A percentile compares a stretch with the other conserved stretches of the same genome.
Conservation (phyloP, 2,113 vertebrate genomes). For the Cyprinodon tularosa region DNA sequence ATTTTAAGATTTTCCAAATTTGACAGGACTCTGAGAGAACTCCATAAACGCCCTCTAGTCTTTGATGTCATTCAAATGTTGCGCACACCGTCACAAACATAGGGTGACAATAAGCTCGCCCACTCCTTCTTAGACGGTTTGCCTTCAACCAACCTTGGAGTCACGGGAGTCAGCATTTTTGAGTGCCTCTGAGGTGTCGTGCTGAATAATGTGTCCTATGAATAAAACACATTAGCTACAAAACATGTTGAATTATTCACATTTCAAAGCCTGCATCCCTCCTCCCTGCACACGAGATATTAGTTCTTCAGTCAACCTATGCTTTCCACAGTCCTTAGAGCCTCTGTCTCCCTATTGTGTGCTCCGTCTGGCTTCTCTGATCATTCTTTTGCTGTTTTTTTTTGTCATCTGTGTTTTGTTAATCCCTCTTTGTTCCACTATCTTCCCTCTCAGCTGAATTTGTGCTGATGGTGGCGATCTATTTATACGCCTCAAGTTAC, state of each 20-base stretch:
- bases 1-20: neutral
- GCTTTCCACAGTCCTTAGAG: constrained; percentile 64
- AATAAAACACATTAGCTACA: constrained; percentile 85
- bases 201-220: constrained; percentile 81
- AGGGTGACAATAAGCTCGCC: neutral
- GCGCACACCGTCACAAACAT: constrained; percentile 31
- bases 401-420: constrained; percentile 68
- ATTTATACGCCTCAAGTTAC: constrained; percentile 75
- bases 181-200: constrained; percentile 69
- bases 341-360: constrained; percentile 43
- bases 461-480: constrained; percentile 64
- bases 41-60: constrained; percentile 16
- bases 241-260: constrained; percentile 85
- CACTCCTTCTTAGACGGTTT: constrained; percentile 8
- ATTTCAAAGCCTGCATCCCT: constrained; percentile 61
- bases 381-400: constrained; percentile 52
- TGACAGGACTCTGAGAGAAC: neutral
- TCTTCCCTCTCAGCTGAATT: constrained; percentile 66
- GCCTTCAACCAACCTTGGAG: constrained; percentile 59
- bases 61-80: constrained; percentile 38
- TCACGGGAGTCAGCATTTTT: constrained; percentile 71
- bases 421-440: constrained; percentile 60
- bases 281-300: constrained; percentile 64
- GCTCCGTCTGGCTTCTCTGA: constrained; percentile 34
- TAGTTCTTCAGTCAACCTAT: constrained; percentile 66